Percentiles rank a stretch among this genome's conserved stretches.
Evolutionary conservation across 35 echinoderm and acorn worm genomes (phyloP).

Genomic region (Strongylocentrotus purpuratus): DNA sequence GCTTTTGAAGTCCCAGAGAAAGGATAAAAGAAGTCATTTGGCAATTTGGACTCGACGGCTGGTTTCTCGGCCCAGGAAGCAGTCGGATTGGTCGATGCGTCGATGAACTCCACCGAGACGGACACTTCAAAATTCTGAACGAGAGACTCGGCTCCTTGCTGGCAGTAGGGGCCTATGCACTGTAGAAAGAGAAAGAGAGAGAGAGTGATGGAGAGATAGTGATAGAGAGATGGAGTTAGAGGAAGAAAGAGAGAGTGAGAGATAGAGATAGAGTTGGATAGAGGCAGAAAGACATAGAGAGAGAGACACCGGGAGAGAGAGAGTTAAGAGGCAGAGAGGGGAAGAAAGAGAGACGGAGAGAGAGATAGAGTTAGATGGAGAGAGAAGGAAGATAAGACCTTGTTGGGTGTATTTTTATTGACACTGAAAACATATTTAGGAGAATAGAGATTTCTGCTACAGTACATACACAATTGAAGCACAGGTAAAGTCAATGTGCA

Average conservation of each 20-base stretch:
- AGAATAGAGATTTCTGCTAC: too few relatives aligned
- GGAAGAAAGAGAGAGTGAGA: too few relatives aligned
- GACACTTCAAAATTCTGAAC: conserved; percentile 85
- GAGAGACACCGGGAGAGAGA: too few relatives aligned
- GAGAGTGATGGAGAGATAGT: background rate
- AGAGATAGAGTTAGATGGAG: background rate
- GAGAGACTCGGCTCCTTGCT: conserved; percentile 64
- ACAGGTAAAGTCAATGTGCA: too few relatives aligned
- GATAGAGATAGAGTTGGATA: too few relatives aligned
- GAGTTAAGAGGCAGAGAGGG: too few relatives aligned
- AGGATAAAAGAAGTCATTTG: conserved; percentile 99
- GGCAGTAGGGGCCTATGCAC: conserved; percentile 91
- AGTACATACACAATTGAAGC: too few relatives aligned
- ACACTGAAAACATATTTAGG: too few relatives aligned
- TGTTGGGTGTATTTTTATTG: too few relatives aligned
- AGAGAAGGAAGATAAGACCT: background rate
- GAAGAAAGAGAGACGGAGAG: too few relatives aligned
- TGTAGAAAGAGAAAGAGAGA: conserved; percentile 46
- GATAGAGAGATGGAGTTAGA: background rate
- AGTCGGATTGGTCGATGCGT: conserved; percentile 75
- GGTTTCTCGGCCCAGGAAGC: conserved; percentile 76
- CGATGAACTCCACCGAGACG: conserved; percentile 85
- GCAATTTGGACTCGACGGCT: conserved; percentile 70
- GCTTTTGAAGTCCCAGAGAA: conserved; percentile 50
- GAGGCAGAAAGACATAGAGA: too few relatives aligned